phyloP scores from a whole-genome alignment of 30 jellyfish, hydroid and myxozoan species.

The Aurelia sp. region DNA sequence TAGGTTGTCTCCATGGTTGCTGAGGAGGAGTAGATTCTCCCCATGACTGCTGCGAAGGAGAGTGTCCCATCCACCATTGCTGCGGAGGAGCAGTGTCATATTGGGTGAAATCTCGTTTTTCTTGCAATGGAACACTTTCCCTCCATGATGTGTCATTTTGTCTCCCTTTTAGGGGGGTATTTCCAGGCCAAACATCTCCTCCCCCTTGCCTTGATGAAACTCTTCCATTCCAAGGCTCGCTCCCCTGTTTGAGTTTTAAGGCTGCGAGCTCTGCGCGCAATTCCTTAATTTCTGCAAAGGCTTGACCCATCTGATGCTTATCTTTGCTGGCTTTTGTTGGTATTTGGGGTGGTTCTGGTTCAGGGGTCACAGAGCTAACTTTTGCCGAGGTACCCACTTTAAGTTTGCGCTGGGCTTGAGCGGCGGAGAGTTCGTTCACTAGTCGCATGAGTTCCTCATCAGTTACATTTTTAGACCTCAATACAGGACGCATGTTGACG shows the following conservation, averaged over 20 bases:
- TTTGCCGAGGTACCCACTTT: conserved; percentile 3
- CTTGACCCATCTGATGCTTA: conserved; percentile 6
- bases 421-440: conserved; percentile 1
- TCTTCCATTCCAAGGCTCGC: not conserved
- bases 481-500: conserved; percentile 1
- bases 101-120: not conserved
- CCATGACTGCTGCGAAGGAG: not conserved
- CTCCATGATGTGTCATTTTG: too few relatives aligned
- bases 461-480: conserved; percentile 5
- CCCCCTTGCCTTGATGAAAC: too few relatives aligned
- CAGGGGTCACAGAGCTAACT: too few relatives aligned
- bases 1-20: not conserved
- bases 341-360: not conserved
- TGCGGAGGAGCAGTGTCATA: not conserved
- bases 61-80: not conserved
- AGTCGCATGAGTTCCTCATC: conserved; percentile 14
- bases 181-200: too few relatives aligned
- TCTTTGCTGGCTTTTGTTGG: not conserved
- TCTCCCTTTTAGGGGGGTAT: too few relatives aligned
- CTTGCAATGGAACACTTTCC: not conserved
- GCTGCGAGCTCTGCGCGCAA: conserved; percentile 17
- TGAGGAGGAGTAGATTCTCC: not conserved
- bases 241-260: not conserved
- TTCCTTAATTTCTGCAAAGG: conserved; percentile 10
- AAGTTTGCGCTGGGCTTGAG: not conserved